Percentiles rank a stretch among this genome's conserved stretches.
Evolutionary conservation across 2,113 vertebrate genomes (phyloP).

Genomic region (Symphodus melops): DNA sequence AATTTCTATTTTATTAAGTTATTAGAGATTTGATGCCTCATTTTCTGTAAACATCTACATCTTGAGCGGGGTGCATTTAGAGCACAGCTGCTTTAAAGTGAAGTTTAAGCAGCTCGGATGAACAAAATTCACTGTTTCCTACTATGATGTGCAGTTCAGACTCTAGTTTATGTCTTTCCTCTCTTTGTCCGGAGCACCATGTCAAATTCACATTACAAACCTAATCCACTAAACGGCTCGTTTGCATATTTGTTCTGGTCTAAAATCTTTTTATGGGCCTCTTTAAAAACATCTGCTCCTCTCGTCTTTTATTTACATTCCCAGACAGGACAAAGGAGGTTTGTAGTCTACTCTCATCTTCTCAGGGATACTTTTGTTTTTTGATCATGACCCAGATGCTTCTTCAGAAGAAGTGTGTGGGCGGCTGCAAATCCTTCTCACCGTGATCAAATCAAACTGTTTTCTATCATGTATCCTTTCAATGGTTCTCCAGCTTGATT

Average conservation of each 20-base stretch:
- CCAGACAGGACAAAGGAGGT: slow-evolving; percentile 35
- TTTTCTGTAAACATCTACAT: background rate
- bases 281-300: slow-evolving; percentile 59
- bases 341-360: slow-evolving; percentile 11
- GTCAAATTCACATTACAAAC: slow-evolving; percentile 44
- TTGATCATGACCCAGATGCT: slow-evolving; percentile 36
- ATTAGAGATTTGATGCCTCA: no score
- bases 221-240: slow-evolving; percentile 44
- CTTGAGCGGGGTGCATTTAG: background rate
- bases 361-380: slow-evolving; percentile 26
- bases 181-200: slow-evolving; percentile 11
- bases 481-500: background rate
- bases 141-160: background rate
- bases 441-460: slow-evolving; percentile 2
- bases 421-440: slow-evolving; percentile 22
- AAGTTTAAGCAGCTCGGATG: background rate
- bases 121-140: background rate
- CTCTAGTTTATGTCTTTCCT: background rate
- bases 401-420: slow-evolving; percentile 27
- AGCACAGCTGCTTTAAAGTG: background rate
- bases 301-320: slow-evolving; percentile 64
- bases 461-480: slow-evolving; percentile 3
- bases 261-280: slow-evolving; percentile 53
- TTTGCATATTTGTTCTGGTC: slow-evolving; percentile 50
- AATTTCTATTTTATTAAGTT: no score